Conservation (phyloP, 2,888 invertebrate genomes). For the Bugula neritina region DNA sequence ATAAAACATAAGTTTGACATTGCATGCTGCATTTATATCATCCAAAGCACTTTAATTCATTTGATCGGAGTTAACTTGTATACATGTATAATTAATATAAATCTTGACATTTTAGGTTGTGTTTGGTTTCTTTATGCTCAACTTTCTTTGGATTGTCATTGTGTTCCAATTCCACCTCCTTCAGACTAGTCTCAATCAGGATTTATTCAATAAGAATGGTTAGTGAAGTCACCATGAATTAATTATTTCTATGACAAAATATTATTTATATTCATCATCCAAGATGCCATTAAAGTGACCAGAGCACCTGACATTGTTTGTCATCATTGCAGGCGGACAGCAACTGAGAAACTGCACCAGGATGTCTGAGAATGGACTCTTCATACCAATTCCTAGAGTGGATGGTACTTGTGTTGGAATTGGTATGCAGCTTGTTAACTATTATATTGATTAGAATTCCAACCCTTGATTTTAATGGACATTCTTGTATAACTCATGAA, state of each 20-base stretch:
- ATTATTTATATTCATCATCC: too few species aligned
- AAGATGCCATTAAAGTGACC: too few species aligned
- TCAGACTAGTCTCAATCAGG: slow-evolving; percentile 20
- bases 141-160: slow-evolving; percentile 44
- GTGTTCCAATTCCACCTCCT: slow-evolving; percentile 33
- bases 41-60: too few species aligned
- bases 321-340: background rate
- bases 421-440: too few species aligned
- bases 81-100: too few species aligned
- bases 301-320: background rate
- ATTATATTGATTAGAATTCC: too few species aligned
- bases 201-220: slow-evolving; percentile 27
- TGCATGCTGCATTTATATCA: too few species aligned
- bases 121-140: slow-evolving; percentile 39
- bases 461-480: too few species aligned
- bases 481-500: too few species aligned
- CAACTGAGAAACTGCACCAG: slow-evolving; percentile 25
- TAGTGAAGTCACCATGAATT: background rate
- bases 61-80: too few species aligned
- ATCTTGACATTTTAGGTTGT: slow-evolving; percentile 38
- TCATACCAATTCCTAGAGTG: slow-evolving; percentile 24
- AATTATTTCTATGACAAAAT: too few species aligned
- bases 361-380: background rate
- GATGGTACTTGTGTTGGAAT: slow-evolving; percentile 27
- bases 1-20: too few species aligned